These are phyloP conservation scores for Phragmatobia fuliginosa DNA, from an alignment of 2,888 invertebrate genomes.

Conservation along the genomic window DNA sequence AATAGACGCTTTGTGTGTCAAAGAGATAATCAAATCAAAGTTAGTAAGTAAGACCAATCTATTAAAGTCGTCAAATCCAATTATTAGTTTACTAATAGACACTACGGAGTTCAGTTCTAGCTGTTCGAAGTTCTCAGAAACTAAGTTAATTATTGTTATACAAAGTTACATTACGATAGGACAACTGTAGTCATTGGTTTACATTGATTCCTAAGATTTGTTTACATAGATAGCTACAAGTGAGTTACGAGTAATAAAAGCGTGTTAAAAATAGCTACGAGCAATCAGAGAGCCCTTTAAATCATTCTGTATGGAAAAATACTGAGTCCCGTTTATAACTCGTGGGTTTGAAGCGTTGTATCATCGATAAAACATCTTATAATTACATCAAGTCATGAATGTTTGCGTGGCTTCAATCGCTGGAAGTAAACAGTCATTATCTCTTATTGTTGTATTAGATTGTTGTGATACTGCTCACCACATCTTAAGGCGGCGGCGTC, in stretches of 20 bases:
- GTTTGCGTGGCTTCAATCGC: slow-evolving; percentile 43
- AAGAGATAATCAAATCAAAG: too few relatives aligned
- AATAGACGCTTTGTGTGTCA: too few relatives aligned
- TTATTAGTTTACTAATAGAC: too few relatives aligned
- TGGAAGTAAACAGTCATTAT: slow-evolving; percentile 33
- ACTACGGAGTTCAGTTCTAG: too few relatives aligned
- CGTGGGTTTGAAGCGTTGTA: neutral
- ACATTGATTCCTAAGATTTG: neutral
- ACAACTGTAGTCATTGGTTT: neutral
- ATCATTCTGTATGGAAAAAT: neutral
- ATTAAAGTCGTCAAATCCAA: too few relatives aligned
- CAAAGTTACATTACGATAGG: neutral
- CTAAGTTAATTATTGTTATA: neutral
- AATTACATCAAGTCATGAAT: slow-evolving; percentile 33
- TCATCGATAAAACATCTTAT: slow-evolving; percentile 33
- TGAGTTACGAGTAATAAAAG: neutral
- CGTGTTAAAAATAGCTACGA: neutral
- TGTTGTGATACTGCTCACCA: neutral
- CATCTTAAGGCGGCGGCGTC: too few relatives aligned
- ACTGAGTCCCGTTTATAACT: slow-evolving; percentile 3
- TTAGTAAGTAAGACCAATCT: too few relatives aligned
- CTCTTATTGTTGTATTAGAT: slow-evolving; percentile 26
- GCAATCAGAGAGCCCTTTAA: neutral
- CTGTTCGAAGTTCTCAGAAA: neutral
- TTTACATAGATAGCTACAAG: neutral